Evolutionary conservation across 2,888 invertebrate genomes (phyloP).

Genomic region (Drosophila paracracens): DNA sequence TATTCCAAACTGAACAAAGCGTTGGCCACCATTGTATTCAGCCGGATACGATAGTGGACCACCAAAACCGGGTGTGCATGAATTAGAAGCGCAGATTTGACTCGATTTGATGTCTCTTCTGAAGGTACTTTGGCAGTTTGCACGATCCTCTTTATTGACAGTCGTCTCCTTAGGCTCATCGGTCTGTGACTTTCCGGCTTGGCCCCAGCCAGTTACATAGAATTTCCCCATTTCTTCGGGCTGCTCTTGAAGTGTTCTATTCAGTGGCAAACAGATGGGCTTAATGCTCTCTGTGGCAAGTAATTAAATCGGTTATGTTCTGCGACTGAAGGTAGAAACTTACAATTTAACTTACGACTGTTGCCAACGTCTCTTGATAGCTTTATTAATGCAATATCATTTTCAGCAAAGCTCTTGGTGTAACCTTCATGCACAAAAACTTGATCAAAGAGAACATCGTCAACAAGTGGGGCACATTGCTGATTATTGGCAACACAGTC

Average conservation of each 20-base stretch:
- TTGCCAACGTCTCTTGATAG: not conserved
- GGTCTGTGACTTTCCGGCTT: not conserved
- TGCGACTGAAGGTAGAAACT: not conserved
- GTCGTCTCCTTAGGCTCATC: constrained; percentile 6
- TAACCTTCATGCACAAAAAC: constrained; percentile 19
- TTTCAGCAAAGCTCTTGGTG: accelerated
- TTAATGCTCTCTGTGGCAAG: constrained; percentile 8
- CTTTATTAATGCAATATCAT: constrained; percentile 46
- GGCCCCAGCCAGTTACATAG: constrained; percentile 38
- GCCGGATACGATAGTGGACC: constrained; percentile 13
- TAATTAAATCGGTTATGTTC: not conserved
- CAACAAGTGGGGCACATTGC: constrained; percentile 30
- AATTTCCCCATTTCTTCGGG: not conserved
- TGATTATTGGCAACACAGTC: not conserved
- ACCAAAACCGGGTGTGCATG: constrained; percentile 34
- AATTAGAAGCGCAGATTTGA: constrained; percentile 33
- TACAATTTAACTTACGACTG: constrained; percentile 2
- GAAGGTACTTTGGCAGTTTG: not conserved
- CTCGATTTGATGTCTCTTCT: accelerated
- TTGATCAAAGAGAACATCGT: constrained; percentile 12
- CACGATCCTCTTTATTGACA: not conserved
- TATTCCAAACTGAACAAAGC: constrained; percentile 34
- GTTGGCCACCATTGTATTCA: not conserved
- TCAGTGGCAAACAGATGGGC: constrained; percentile 42
- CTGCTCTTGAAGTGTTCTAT: constrained; percentile 15